Conservation (phyloP, 2,113 vertebrate genomes). For the Gymnarchus niloticus region DNA sequence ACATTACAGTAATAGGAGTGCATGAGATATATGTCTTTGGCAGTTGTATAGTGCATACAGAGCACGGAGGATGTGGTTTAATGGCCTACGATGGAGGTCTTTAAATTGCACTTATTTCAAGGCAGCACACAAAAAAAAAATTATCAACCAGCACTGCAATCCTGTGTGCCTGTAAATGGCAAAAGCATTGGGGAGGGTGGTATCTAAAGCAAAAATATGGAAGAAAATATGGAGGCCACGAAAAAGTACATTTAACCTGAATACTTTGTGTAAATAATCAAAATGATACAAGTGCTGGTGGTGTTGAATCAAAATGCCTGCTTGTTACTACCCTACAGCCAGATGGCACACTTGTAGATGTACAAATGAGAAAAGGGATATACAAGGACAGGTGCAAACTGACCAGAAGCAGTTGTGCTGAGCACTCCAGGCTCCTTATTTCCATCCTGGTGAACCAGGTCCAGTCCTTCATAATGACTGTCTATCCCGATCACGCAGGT, state of each 20-base stretch:
- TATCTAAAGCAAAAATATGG: neutral
- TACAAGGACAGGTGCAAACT: too few relatives aligned
- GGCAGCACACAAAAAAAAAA: neutral
- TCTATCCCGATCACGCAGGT: too few relatives aligned
- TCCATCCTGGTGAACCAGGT: too few relatives aligned
- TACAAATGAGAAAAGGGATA: too few relatives aligned
- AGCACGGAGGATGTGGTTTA: constrained; percentile 31
- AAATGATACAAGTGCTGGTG: neutral
- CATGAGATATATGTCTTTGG: constrained; percentile 31
- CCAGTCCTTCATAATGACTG: too few relatives aligned
- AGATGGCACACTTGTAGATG: too few relatives aligned
- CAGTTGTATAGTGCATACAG: constrained; percentile 22
- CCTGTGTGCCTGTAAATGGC: neutral
- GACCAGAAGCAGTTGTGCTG: too few relatives aligned
- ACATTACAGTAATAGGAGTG: constrained; percentile 19
- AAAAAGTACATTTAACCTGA: neutral
- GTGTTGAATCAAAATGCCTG: neutral
- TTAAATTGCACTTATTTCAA: constrained; percentile 34
- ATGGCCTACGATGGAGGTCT: constrained; percentile 34
- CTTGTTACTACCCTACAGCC: neutral
- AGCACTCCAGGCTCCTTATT: too few relatives aligned
- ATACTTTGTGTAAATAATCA: neutral
- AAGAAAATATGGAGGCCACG: neutral
- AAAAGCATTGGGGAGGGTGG: neutral
- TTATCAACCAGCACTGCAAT: neutral